Conservation (phyloP, 1,140 invertebrate species). For the Probaryconus sp. region DNA sequence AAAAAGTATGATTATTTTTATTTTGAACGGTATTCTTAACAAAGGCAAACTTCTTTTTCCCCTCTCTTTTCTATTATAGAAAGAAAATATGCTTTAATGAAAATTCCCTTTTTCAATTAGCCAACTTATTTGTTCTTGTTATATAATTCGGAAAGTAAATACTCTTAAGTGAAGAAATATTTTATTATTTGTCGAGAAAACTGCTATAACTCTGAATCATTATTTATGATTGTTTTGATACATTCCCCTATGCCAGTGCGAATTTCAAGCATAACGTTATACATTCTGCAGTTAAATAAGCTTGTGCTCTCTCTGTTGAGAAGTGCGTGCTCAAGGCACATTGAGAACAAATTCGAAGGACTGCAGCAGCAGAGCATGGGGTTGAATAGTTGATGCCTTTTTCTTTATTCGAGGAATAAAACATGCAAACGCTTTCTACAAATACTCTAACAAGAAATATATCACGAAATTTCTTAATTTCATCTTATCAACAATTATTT, state of each 20-base stretch:
- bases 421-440: constrained; percentile 14
- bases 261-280: no score
- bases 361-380: constrained; percentile 19
- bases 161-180: no score
- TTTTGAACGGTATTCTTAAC: no score
- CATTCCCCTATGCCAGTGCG: neutral
- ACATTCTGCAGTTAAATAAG: constrained; percentile 29
- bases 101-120: no score
- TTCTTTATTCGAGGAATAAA: constrained; percentile 19
- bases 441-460: neutral
- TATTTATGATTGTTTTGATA: constrained; percentile 13
- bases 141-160: no score
- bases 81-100: no score
- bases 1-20: no score
- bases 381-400: constrained; percentile 42
- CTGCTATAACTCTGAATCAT: no score
- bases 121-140: no score
- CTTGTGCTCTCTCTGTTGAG: constrained; percentile 19
- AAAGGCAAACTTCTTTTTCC: no score
- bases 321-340: constrained; percentile 43
- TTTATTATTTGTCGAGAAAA: no score
- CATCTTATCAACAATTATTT: neutral
- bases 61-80: no score
- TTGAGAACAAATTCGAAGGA: constrained; percentile 30
- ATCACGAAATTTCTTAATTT: neutral